phyloP scores from a whole-genome alignment of 2,888 invertebrate species.

The Spodoptera exigua region DNA sequence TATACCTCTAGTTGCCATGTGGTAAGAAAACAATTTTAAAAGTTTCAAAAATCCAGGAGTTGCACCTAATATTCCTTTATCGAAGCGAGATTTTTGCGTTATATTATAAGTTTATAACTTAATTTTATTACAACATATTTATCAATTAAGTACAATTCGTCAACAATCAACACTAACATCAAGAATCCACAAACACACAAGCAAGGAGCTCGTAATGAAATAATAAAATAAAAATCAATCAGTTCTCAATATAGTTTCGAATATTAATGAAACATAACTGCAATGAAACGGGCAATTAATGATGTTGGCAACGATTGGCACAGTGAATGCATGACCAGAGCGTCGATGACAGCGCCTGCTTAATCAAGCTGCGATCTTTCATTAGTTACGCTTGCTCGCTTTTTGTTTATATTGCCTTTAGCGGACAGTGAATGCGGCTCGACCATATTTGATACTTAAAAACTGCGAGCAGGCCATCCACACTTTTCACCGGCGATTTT shows the following conservation, averaged over 20 bases:
- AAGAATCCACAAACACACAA: too few species aligned
- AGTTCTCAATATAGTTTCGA: conserved; percentile 72
- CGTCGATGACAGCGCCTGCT: conserved; percentile 79
- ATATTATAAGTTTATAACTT: too few species aligned
- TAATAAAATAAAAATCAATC: conserved; percentile 61
- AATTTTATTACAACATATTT: too few species aligned
- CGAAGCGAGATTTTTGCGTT: too few species aligned
- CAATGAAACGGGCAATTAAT: conserved; percentile 85
- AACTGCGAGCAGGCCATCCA: conserved; percentile 6
- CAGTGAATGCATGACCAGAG: conserved; percentile 64
- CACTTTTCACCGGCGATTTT: too few species aligned
- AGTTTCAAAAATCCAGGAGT: too few species aligned
- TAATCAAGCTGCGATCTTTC: conserved; percentile 82
- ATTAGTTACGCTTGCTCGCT: conserved; percentile 79
- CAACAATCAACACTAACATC: too few species aligned
- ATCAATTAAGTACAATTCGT: too few species aligned
- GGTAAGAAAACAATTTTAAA: too few species aligned
- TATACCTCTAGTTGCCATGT: too few species aligned
- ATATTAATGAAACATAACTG: conserved; percentile 82
- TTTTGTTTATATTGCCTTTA: conserved; percentile 68
- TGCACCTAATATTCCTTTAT: too few species aligned
- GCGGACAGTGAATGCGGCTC: conserved; percentile 56
- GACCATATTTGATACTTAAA: conserved; percentile 44
- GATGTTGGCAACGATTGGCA: conserved; percentile 74
- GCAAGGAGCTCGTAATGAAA: conserved; percentile 39